phyloP scores from a whole-genome alignment of 2,113 vertebrate species.

The Aldabrachelys gigantea region DNA sequence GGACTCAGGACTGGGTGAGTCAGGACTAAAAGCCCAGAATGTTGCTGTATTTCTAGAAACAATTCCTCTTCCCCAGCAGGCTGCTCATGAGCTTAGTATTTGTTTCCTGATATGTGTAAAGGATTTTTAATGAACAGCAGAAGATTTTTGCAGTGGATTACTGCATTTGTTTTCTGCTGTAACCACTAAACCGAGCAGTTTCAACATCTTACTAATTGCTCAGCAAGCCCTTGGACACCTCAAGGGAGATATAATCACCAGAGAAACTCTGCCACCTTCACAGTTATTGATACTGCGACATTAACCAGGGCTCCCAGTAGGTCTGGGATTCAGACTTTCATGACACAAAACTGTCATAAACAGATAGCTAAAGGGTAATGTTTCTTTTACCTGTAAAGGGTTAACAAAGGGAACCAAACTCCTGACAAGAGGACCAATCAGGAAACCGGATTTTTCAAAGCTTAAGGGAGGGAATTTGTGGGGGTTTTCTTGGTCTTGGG shows the following conservation, averaged over 20 bases:
- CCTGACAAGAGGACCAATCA: no score
- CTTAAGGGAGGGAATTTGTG: no score
- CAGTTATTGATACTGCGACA: background rate
- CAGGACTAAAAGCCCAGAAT: background rate
- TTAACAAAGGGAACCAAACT: no score
- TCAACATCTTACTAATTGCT: background rate
- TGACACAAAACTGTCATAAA: background rate
- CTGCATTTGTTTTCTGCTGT: background rate
- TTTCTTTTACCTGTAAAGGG: no score
- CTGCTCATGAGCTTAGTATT: background rate
- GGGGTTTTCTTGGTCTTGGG: no score
- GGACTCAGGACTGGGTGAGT: background rate
- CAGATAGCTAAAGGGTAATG: no score
- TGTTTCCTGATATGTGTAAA: background rate
- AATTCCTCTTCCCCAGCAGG: background rate
- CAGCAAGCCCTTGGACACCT: background rate
- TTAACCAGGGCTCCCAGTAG: background rate
- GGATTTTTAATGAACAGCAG: background rate
- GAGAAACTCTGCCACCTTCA: background rate
- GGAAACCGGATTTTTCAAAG: no score
- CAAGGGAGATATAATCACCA: background rate
- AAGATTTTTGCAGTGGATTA: background rate
- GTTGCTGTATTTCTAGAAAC: rapidly evolving
- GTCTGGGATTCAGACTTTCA: background rate
- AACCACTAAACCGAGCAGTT: background rate